Evolutionary conservation across 1,140 invertebrate genomes (phyloP).

Genomic region (Calosoma granatense): DNA sequence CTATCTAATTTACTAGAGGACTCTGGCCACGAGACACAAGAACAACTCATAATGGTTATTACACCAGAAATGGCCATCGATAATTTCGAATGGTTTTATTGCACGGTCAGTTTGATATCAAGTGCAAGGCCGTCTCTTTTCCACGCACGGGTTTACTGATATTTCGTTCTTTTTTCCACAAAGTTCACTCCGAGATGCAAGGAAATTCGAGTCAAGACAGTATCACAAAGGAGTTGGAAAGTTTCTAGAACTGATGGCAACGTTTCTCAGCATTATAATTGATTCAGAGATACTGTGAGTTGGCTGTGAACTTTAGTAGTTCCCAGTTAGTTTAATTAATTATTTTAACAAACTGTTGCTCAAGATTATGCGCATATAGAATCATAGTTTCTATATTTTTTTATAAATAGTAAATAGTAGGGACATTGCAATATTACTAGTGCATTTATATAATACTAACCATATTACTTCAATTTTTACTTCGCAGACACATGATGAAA

Average conservation of each 20-base stretch:
- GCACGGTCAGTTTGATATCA: slow-evolving; percentile 3
- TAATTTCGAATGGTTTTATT: slow-evolving; percentile 1
- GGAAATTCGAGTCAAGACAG: not conserved
- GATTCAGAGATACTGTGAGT: not conserved
- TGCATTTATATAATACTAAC: too few species aligned
- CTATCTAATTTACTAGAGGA: not conserved
- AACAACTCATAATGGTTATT: slow-evolving; percentile 8
- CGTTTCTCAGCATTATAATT: slow-evolving; percentile 3
- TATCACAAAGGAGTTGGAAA: slow-evolving; percentile 3
- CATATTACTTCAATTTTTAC: too few species aligned
- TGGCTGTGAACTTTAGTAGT: not conserved
- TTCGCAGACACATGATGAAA: too few species aligned
- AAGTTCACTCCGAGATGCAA: not conserved
- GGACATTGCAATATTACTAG: too few species aligned
- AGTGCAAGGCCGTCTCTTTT: not conserved
- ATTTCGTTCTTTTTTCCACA: not conserved
- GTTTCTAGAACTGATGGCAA: not conserved
- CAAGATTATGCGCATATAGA: too few species aligned
- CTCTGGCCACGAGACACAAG: not conserved
- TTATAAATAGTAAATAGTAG: too few species aligned
- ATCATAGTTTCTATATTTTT: too few species aligned
- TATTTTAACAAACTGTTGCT: not conserved
- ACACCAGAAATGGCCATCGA: slow-evolving; percentile 7
- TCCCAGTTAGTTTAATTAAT: not conserved
- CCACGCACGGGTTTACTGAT: not conserved